Evolutionary conservation across 2,797 vertebrate genomes (phyloP).

Genomic region (Notamacropus eugenii): DNA sequence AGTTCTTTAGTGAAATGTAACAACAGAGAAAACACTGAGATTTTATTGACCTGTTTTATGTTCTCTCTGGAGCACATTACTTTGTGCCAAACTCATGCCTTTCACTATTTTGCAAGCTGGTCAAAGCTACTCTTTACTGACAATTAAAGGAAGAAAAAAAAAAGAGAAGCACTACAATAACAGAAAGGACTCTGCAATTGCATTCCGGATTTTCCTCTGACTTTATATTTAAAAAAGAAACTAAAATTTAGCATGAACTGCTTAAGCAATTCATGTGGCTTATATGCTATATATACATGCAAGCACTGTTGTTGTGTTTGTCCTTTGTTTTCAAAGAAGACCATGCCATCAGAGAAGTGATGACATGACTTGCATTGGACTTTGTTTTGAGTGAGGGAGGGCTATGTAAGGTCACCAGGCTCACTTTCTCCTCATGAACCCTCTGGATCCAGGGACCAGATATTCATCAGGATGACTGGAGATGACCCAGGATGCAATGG

Average conservation of each 20-base stretch:
- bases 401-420: too few species aligned
- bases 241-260: background rate
- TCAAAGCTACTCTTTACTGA: conserved; percentile 70
- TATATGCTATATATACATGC: background rate
- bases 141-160: conserved; percentile 49
- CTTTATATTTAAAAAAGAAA: background rate
- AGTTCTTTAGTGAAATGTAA: conserved; percentile 59
- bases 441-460: too few species aligned
- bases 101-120: conserved; percentile 62
- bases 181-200: background rate
- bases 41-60: conserved; percentile 74
- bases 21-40: conserved; percentile 61
- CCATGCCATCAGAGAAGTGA: too few species aligned
- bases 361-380: too few species aligned
- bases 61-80: conserved; percentile 54
- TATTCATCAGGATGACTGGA: too few species aligned
- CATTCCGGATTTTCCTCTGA: background rate
- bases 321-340: too few species aligned
- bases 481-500: too few species aligned
- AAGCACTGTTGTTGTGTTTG: background rate
- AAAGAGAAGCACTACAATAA: conserved; percentile 60
- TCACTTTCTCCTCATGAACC: too few species aligned
- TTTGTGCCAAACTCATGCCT: conserved; percentile 63
- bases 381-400: too few species aligned
- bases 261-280: background rate